Evolutionary conservation across 2,797 vertebrate species (phyloP).

Genomic region (Masticophis lateralis): DNA sequence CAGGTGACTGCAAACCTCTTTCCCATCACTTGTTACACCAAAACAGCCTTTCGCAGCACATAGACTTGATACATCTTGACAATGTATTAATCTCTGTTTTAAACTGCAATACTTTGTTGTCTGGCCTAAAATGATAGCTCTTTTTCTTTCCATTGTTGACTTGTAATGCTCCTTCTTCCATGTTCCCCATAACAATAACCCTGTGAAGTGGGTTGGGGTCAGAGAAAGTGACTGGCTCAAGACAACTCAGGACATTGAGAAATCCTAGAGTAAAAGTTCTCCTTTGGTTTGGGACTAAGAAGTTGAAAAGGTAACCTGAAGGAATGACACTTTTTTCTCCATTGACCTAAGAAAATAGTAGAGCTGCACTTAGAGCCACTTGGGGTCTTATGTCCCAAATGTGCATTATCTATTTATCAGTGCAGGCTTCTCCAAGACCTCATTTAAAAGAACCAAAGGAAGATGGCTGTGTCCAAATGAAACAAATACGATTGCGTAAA

Average conservation of each 20-base stretch:
- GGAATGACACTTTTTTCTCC: not conserved
- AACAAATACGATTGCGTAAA: constrained; percentile 56
- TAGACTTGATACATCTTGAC: not conserved
- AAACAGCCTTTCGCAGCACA: not conserved
- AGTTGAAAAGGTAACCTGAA: not conserved
- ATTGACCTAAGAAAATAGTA: not conserved
- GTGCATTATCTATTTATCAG: not conserved
- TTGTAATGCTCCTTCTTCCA: not conserved
- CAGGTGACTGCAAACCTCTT: not conserved
- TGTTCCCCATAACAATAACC: not conserved
- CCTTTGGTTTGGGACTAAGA: not conserved
- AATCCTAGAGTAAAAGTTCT: not conserved
- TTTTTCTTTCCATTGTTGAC: not conserved
- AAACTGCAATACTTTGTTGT: not conserved
- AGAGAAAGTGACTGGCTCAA: not conserved
- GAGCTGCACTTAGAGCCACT: not conserved
- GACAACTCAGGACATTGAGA: not conserved
- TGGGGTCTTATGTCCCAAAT: not conserved
- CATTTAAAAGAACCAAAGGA: not conserved
- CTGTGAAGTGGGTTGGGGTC: not conserved
- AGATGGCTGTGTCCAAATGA: constrained; percentile 37
- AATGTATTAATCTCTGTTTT: not conserved
- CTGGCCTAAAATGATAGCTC: not conserved
- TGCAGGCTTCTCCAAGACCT: not conserved
- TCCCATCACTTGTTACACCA: not conserved